Percentiles rank a stretch among this genome's conserved stretches.
These are phyloP conservation scores for Callipepla californica DNA, from an alignment of 2,113 vertebrate species.

Conservation along the genomic window DNA sequence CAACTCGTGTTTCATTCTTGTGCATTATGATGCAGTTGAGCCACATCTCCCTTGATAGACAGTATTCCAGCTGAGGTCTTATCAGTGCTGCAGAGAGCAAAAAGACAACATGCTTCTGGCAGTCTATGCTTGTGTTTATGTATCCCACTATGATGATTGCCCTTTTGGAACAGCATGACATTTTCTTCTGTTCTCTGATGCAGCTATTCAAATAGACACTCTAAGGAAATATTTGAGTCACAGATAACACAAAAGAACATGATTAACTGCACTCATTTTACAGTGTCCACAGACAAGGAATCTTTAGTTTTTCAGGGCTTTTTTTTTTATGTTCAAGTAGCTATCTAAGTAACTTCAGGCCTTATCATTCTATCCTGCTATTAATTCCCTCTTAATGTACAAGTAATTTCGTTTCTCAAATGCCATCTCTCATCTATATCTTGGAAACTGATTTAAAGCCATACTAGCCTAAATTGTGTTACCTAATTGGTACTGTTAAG, in stretches of 20 bases:
- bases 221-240: neutral
- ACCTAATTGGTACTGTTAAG: neutral
- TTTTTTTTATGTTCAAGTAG: neutral
- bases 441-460: neutral
- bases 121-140: neutral
- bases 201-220: neutral
- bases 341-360: neutral
- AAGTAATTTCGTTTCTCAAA: neutral
- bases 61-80: neutral
- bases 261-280: neutral
- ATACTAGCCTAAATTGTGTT: neutral
- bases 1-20: neutral
- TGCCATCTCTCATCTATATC: neutral
- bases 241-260: neutral
- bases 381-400: neutral
- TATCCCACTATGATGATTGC: neutral
- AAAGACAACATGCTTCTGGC: neutral
- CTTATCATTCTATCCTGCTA: neutral
- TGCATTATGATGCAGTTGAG: neutral
- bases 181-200: constrained; percentile 24
- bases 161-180: neutral
- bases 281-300: neutral
- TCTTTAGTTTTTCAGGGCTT: neutral
- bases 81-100: neutral
- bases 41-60: neutral